Conservation (phyloP, 2,888 invertebrate genomes). For the Polietes domitor region DNA sequence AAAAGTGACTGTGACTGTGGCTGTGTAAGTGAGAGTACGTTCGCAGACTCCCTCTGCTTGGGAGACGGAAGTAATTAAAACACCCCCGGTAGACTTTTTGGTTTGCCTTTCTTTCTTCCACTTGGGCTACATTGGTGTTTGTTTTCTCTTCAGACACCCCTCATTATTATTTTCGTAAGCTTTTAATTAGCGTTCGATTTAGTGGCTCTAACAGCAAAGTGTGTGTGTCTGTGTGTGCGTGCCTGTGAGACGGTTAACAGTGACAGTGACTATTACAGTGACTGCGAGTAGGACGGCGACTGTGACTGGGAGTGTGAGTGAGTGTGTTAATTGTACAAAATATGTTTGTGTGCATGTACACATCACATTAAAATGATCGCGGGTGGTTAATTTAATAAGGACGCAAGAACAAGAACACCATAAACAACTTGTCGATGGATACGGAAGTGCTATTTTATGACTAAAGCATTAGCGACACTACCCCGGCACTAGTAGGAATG, state of each 20-base stretch:
- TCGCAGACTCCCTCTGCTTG: slow-evolving; percentile 3
- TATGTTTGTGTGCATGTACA: slow-evolving; percentile 4
- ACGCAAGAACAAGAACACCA: slow-evolving; percentile 13
- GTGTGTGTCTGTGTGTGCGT: background rate
- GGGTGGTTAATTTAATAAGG: slow-evolving; percentile 62
- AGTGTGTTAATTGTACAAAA: slow-evolving; percentile 13
- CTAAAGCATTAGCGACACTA: background rate
- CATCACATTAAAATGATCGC: slow-evolving; percentile 56
- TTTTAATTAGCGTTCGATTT: slow-evolving; percentile 66
- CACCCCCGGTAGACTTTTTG: slow-evolving; percentile 41
- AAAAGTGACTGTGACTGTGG: background rate
- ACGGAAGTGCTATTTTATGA: slow-evolving; percentile 42
- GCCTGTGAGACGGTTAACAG: too few species aligned
- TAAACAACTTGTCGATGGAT: slow-evolving; percentile 23
- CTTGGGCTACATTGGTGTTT: slow-evolving; percentile 28
- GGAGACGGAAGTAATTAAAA: slow-evolving; percentile 58
- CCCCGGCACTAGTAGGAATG: background rate
- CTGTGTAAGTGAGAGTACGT: slow-evolving; percentile 10
- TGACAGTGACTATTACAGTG: too few species aligned
- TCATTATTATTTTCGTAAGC: slow-evolving; percentile 52
- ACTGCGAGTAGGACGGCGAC: slow-evolving; percentile 32
- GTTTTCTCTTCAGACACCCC: background rate
- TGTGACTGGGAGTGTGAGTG: background rate
- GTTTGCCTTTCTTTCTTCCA: slow-evolving; percentile 28
- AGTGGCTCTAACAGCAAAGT: slow-evolving; percentile 33